phyloP scores from a whole-genome alignment of 1,140 invertebrate species.

The Lepidostoma basale region DNA sequence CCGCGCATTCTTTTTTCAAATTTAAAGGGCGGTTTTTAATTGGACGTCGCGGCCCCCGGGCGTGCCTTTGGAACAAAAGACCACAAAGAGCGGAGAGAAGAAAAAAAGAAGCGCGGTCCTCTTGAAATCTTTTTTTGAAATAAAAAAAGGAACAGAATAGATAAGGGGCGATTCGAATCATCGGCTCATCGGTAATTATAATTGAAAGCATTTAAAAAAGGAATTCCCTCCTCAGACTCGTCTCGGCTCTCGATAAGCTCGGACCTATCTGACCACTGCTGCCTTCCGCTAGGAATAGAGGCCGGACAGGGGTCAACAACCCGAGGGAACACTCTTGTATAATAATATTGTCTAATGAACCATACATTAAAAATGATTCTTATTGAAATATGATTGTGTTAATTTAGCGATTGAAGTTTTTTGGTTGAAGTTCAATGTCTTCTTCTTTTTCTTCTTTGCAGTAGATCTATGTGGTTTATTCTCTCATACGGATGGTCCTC shows the following conservation, averaged over 20 bases:
- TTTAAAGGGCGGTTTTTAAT: slow-evolving; percentile 31
- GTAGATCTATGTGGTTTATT: no score
- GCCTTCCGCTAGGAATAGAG: not conserved
- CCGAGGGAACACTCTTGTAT: not conserved
- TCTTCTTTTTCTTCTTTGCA: no score
- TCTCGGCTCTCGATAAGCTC: not conserved
- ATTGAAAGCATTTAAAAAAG: slow-evolving; percentile 43
- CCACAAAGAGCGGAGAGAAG: not conserved
- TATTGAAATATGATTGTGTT: no score
- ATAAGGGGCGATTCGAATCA: slow-evolving; percentile 39
- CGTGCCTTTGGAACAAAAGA: slow-evolving; percentile 17
- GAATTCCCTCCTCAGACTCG: not conserved
- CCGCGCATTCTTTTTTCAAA: slow-evolving; percentile 29
- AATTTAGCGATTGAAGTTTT: no score
- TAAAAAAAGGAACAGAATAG: slow-evolving; percentile 16
- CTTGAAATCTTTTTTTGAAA: slow-evolving; percentile 16
- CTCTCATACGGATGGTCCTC: no score
- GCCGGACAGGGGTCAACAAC: not conserved
- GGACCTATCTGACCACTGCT: not conserved
- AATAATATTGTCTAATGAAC: no score
- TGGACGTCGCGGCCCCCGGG: slow-evolving; percentile 28
- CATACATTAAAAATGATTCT: no score
- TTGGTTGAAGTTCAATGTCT: no score
- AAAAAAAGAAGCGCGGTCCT: slow-evolving; percentile 11
- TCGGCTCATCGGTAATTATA: slow-evolving; percentile 44